Evolutionary conservation across 2,113 vertebrate genomes (phyloP).

Genomic region (Halcyon malimbica): DNA sequence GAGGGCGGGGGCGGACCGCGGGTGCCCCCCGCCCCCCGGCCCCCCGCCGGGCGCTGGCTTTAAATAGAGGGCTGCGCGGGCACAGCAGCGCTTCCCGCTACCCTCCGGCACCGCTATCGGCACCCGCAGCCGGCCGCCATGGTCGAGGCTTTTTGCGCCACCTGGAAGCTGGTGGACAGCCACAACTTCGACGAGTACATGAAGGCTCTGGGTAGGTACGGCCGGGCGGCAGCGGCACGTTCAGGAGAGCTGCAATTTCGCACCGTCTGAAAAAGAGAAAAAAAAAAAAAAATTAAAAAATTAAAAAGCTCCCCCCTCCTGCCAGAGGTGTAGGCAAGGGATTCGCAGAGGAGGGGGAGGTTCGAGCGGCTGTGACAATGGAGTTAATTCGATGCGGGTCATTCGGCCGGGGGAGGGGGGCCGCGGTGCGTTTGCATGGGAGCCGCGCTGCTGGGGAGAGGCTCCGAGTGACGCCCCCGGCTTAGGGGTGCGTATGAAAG

Average conservation of each 20-base stretch:
- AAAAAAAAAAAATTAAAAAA: too few relatives aligned
- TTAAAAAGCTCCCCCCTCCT: not conserved
- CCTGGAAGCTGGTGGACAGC: slow-evolving; percentile 91
- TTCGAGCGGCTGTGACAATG: not conserved
- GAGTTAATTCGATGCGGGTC: not conserved
- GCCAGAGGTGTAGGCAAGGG: not conserved
- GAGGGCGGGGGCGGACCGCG: not conserved
- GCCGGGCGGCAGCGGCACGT: not conserved
- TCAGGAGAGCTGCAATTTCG: not conserved
- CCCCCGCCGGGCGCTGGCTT: slow-evolving; percentile 3
- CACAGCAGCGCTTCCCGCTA: accelerated
- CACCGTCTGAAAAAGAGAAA: not conserved
- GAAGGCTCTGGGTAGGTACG: slow-evolving; percentile 89
- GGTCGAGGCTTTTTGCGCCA: slow-evolving; percentile 92
- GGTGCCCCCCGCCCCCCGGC: not conserved
- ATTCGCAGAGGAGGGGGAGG: too few relatives aligned
- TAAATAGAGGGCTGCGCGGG: not conserved
- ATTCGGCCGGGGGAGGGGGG: not conserved
- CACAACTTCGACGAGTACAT: slow-evolving; percentile 95
- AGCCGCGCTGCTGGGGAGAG: not conserved
- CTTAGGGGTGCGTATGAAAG: not conserved
- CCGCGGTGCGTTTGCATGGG: not conserved
- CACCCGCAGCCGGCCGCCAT: slow-evolving; percentile 64
- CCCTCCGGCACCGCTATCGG: accelerated
- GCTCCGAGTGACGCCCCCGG: not conserved